phyloP scores from a whole-genome alignment of 2,888 invertebrate species.

The Apotomis betuletana region DNA sequence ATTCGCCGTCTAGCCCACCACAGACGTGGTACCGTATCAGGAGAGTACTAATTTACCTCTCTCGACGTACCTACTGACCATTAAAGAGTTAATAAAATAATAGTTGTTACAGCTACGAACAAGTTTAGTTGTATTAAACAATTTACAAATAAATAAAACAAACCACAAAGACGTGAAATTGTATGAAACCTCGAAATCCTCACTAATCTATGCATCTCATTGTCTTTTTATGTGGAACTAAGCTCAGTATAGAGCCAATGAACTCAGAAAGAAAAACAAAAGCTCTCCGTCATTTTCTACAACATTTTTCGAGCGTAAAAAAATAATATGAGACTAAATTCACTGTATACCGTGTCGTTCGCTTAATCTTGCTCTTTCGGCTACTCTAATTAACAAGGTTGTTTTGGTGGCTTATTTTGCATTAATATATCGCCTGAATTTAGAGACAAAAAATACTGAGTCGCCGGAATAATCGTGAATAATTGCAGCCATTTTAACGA shows the following conservation, averaged over 20 bases:
- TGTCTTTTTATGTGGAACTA: slow-evolving; percentile 37
- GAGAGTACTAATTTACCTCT: too few relatives aligned
- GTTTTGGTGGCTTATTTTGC: slow-evolving; percentile 51
- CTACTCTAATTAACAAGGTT: slow-evolving; percentile 58
- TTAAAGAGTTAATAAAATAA: too few relatives aligned
- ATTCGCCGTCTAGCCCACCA: too few relatives aligned
- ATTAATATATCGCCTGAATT: slow-evolving; percentile 47
- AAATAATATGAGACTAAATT: slow-evolving; percentile 45
- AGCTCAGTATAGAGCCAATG: slow-evolving; percentile 32
- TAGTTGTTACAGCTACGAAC: background rate
- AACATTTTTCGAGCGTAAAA: slow-evolving; percentile 23
- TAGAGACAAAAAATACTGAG: slow-evolving; percentile 36
- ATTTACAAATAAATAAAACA: background rate
- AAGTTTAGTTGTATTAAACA: background rate
- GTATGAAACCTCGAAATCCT: slow-evolving; percentile 25
- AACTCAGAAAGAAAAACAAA: slow-evolving; percentile 33
- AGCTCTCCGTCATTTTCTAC: slow-evolving; percentile 35
- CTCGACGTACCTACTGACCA: too few relatives aligned
- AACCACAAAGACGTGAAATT: slow-evolving; percentile 11
- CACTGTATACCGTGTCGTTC: slow-evolving; percentile 41
- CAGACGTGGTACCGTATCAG: too few relatives aligned
- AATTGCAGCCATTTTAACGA: slow-evolving; percentile 16
- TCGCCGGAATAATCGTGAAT: slow-evolving; percentile 20
- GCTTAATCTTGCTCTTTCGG: slow-evolving; percentile 48
- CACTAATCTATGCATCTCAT: slow-evolving; percentile 40